Evolutionary conservation across 2,113 vertebrate genomes (phyloP), one percentile per base, ranked within the genome.

Genomic region (Ivindomyrus marchei): DNA sequence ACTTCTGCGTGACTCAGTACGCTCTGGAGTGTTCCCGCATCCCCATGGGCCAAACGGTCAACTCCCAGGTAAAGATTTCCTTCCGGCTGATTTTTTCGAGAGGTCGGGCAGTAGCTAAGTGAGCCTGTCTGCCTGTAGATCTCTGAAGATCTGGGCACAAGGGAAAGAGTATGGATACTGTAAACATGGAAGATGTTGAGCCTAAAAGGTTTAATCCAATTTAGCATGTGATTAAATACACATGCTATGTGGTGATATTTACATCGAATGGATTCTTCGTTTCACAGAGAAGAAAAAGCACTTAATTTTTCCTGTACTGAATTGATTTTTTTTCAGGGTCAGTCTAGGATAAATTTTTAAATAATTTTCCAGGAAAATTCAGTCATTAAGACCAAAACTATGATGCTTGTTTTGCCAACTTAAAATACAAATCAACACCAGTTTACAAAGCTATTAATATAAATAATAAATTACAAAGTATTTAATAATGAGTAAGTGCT

Each of bases 1-100:
- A 99, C 94, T 99, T 99, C 95, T 99, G 98, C 91, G 98, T 99
- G 94, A 99, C 99, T 95, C 98, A 99, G 93, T 99, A 98, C 0
- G 98, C 98, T 0, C 94, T 99, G 92, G 98, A 99, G 93, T 99
- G 98, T 94, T 99, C 98, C 0, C 96, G 98, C 84, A 99, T 99
- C 91, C 98, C 98, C 91, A 98, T 99, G 98, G 98, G 98, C 86
- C 98, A 99, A 94, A 97, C 97, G 0, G 98, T 99, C 92, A 99
- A 99, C 93, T 99, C 98, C 13, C 98, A 99, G 98, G 98, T 99
- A 97, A 94, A 89, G 36, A 3, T 70, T 13, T n/a, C 15, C 50
- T 47, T 88, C 53, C 56, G 3, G 19, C 45, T 15, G 36, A 47
- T 52, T 36, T 27, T 50, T 42, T 17, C 19, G 4, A 53, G 58